Conservation (phyloP, 2,797 vertebrate species). For the Sebastes minor region DNA sequence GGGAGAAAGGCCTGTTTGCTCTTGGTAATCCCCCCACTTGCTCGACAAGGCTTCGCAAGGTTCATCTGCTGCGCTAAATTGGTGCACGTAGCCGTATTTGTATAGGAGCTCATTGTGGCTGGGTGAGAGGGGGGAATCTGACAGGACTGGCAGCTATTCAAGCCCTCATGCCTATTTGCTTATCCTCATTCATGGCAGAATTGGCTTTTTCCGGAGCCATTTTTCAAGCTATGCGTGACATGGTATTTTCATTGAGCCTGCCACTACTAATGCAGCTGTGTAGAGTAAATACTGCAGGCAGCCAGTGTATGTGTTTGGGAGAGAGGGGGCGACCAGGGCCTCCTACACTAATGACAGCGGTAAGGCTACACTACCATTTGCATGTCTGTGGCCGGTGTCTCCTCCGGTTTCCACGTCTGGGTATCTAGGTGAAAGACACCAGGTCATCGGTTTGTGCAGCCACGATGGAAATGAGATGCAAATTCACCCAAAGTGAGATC, state of each 20-base stretch:
- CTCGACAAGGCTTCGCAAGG: slow-evolving; percentile 75
- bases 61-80: slow-evolving; percentile 80
- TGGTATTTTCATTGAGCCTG: slow-evolving; percentile 73
- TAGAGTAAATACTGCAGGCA: slow-evolving; percentile 57
- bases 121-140: slow-evolving; percentile 63
- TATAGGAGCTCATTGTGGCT: slow-evolving; percentile 79
- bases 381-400: slow-evolving; percentile 63
- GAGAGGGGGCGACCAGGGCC: slow-evolving; percentile 32
- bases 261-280: slow-evolving; percentile 72
- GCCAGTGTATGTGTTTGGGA: slow-evolving; percentile 44
- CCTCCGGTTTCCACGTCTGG: slow-evolving; percentile 46
- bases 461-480: slow-evolving; percentile 46
- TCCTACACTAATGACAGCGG: slow-evolving; percentile 57
- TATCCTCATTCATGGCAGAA: slow-evolving; percentile 80
- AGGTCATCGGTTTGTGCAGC: slow-evolving; percentile 27
- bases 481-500: slow-evolving; percentile 31
- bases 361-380: slow-evolving; percentile 66
- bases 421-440: slow-evolving; percentile 38
- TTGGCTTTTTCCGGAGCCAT: slow-evolving; percentile 77
- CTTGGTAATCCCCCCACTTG: slow-evolving; percentile 78
- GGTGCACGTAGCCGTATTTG: slow-evolving; percentile 80
- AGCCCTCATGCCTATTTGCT: slow-evolving; percentile 81
- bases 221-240: slow-evolving; percentile 76
- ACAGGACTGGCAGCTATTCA: slow-evolving; percentile 78
- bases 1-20: slow-evolving; percentile 78